These are phyloP conservation scores for Hypomecis atomaria DNA, from an alignment of 2,888 invertebrate species.

Conservation along the genomic window DNA sequence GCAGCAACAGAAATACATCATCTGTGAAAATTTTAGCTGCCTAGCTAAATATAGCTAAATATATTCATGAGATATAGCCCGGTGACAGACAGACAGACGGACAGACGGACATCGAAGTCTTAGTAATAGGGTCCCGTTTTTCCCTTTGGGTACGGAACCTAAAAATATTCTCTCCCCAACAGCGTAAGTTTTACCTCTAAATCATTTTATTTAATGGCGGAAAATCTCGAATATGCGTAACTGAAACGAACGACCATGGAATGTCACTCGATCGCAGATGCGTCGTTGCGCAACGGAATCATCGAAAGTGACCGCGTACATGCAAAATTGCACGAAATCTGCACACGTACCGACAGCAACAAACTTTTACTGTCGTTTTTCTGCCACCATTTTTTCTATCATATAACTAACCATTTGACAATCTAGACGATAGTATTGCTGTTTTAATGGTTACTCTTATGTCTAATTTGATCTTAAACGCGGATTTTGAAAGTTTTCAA, in stretches of 20 bases:
- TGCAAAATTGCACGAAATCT: conserved; percentile 45
- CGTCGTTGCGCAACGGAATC: conserved; percentile 56
- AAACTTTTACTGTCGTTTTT: conserved; percentile 22
- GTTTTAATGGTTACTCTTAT: conserved; percentile 20
- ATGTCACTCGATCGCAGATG: conserved; percentile 55
- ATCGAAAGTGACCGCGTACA: conserved; percentile 68
- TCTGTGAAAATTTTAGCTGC: too few species aligned
- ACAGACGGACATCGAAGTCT: too few species aligned
- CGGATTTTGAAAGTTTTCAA: conserved; percentile 22
- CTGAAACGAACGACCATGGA: conserved; percentile 48
- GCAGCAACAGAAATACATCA: too few species aligned
- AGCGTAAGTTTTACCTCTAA: too few species aligned
- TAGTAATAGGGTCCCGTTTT: too few species aligned
- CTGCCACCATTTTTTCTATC: conserved; percentile 1
- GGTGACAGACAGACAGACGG: too few species aligned
- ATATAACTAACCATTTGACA: conserved; percentile 5
- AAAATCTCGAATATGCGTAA: conserved; percentile 5
- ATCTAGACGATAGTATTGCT: conserved; percentile 15
- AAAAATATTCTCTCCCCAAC: too few species aligned
- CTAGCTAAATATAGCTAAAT: too few species aligned
- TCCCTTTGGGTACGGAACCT: too few species aligned
- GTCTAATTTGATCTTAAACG: conserved; percentile 15
- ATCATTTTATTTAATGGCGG: too few species aligned
- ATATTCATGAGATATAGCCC: too few species aligned
- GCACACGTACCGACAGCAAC: conserved; percentile 56